phyloP scores from a whole-genome alignment of 2,888 invertebrate genomes.

The Cyaniris semiargus region DNA sequence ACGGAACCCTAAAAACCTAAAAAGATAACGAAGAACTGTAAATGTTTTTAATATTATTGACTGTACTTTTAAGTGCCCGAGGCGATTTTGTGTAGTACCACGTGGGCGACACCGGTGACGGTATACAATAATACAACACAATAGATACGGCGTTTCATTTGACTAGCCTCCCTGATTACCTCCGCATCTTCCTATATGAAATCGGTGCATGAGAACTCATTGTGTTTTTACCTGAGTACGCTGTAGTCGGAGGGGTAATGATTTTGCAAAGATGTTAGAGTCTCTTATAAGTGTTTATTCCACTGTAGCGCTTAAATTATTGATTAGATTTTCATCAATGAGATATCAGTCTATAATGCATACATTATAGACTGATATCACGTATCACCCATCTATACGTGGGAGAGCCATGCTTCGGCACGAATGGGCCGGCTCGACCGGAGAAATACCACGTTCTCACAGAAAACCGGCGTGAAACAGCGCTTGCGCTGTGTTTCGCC shows the following conservation, averaged over 20 bases:
- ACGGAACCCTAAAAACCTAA: not conserved
- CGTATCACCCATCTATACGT: too few relatives aligned
- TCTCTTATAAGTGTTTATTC: too few relatives aligned
- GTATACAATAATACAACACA: slow-evolving; percentile 33
- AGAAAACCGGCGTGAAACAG: too few relatives aligned
- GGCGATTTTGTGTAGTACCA: slow-evolving; percentile 54
- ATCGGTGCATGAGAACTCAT: not conserved
- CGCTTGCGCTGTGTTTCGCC: too few relatives aligned
- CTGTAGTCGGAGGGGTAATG: not conserved
- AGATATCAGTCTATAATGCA: too few relatives aligned
- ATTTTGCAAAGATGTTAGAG: not conserved
- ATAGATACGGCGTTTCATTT: slow-evolving; percentile 24
- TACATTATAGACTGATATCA: too few relatives aligned
- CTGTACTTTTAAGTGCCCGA: slow-evolving; percentile 51
- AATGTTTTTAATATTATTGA: slow-evolving; percentile 30
- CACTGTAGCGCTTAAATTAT: too few relatives aligned
- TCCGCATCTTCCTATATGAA: slow-evolving; percentile 13
- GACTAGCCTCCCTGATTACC: slow-evolving; percentile 24
- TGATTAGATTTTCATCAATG: too few relatives aligned
- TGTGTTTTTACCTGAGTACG: not conserved
- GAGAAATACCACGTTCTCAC: too few relatives aligned
- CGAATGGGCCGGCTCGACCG: too few relatives aligned
- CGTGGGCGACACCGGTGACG: slow-evolving; percentile 47
- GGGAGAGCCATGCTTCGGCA: too few relatives aligned
- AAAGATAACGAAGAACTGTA: not conserved